Conservation (phyloP, 2,888 invertebrate genomes). For the Mythimna ferrago region DNA sequence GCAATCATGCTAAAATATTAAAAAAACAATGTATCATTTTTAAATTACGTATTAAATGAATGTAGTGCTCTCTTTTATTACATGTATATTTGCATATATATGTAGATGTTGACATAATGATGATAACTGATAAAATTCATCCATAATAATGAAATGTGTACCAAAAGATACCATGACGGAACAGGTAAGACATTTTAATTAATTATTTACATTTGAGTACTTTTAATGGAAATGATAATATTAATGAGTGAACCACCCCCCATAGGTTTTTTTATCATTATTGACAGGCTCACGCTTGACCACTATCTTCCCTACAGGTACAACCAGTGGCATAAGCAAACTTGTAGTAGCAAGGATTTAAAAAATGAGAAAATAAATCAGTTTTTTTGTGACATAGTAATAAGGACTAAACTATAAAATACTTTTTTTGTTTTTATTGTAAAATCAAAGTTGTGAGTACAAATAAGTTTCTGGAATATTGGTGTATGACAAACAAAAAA, state of each 20-base stretch:
- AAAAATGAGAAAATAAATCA: constrained; percentile 1
- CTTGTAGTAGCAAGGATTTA: neutral
- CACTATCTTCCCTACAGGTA: too few relatives aligned
- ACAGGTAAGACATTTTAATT: neutral
- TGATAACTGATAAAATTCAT: constrained; percentile 26
- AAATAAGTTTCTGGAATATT: neutral
- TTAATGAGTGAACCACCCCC: neutral
- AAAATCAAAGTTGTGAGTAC: neutral
- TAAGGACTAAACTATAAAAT: neutral
- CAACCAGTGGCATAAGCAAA: too few relatives aligned
- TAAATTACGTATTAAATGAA: neutral
- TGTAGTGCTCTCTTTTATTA: neutral
- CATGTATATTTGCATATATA: neutral
- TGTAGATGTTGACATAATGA: constrained; percentile 3
- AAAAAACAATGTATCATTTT: neutral
- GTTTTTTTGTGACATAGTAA: neutral
- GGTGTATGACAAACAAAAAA: too few relatives aligned
- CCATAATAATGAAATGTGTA: neutral
- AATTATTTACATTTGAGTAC: constrained; percentile 22
- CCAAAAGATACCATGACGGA: constrained; percentile 14
- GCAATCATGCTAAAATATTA: constrained; percentile 2
- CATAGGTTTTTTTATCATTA: constrained; percentile 1
- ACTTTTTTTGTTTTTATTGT: constrained; percentile 15
- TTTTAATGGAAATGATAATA: constrained; percentile 28
- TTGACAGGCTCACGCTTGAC: neutral